A percentile compares a stretch with the other conserved stretches of the same genome.
Evolutionary conservation across 92 coral and sea anemone species (phyloP).

Genomic region (Heliopora coerulea): DNA sequence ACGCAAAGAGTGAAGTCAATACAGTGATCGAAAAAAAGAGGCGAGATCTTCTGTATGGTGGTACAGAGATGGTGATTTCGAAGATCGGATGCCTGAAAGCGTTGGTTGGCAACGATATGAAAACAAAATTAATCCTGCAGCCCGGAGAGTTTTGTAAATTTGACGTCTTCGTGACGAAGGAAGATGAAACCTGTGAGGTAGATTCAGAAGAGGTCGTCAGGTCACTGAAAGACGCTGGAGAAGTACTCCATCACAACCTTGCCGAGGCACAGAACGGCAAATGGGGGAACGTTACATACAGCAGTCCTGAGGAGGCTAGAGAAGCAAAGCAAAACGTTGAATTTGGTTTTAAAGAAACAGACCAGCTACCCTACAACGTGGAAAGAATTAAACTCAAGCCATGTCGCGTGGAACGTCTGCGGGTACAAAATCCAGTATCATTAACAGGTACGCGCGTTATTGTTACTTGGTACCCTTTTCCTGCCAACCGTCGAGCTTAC

Average conservation of each 20-base stretch:
- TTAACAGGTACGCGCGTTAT: neutral
- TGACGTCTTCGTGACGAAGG: slow-evolving; percentile 24
- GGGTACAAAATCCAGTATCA: neutral
- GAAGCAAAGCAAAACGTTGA: neutral
- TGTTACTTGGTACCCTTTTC: slow-evolving; percentile 22
- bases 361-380: slow-evolving; percentile 14
- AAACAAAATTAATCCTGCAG: slow-evolving; percentile 15
- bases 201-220: neutral
- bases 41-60: slow-evolving; percentile 6
- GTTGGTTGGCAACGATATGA: slow-evolving; percentile 25
- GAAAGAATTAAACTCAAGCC: slow-evolving; percentile 3
- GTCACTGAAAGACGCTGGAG: neutral
- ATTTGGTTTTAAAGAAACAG: neutral
- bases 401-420: neutral
- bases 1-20: slow-evolving; percentile 4
- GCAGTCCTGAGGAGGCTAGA: neutral
- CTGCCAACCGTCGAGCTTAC: slow-evolving; percentile 14
- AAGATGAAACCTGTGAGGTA: slow-evolving; percentile 10
- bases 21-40: neutral
- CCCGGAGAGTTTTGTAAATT: slow-evolving; percentile 23
- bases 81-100: slow-evolving; percentile 19
- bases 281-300: neutral
- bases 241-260: neutral
- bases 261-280: neutral
- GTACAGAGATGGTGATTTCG: slow-evolving; percentile 23